Evolutionary conservation across 2,888 invertebrate species (phyloP).

Genomic region (Isoperla grammatica): DNA sequence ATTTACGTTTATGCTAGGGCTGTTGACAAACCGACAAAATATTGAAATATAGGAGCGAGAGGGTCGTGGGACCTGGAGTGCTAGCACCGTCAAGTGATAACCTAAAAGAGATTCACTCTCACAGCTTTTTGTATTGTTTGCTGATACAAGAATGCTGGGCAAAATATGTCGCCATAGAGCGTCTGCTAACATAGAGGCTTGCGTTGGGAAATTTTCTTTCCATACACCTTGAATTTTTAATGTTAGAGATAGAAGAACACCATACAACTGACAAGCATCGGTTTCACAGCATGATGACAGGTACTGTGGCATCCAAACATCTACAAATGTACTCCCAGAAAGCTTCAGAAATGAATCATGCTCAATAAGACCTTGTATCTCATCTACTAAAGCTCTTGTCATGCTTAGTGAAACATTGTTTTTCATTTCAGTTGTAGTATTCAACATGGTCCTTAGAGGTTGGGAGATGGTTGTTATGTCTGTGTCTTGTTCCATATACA

Average conservation of each 20-base stretch:
- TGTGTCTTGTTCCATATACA: not conserved
- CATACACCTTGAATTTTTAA: not conserved
- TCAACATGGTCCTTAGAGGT: not conserved
- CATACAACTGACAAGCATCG: not conserved
- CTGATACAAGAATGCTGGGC: not conserved
- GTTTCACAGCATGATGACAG: not conserved
- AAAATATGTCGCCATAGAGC: not conserved
- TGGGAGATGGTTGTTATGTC: not conserved
- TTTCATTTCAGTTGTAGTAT: not conserved
- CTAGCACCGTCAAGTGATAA: not conserved
- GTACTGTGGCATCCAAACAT: conserved; percentile 1
- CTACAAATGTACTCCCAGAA: not conserved
- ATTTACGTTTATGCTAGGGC: not conserved
- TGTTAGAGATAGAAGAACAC: not conserved
- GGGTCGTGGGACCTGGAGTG: not conserved
- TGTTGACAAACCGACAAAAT: conserved; percentile 6
- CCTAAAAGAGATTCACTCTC: not conserved
- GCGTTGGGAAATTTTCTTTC: not conserved
- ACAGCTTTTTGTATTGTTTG: not conserved
- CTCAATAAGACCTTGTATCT: not conserved
- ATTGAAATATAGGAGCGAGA: not conserved
- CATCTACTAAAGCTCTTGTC: not conserved
- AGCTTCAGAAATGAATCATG: not conserved
- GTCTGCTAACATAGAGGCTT: not conserved
- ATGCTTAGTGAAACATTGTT: not conserved